Evolutionary conservation across 2,797 vertebrate species (phyloP).

Genomic region (Coregonus sp.): DNA sequence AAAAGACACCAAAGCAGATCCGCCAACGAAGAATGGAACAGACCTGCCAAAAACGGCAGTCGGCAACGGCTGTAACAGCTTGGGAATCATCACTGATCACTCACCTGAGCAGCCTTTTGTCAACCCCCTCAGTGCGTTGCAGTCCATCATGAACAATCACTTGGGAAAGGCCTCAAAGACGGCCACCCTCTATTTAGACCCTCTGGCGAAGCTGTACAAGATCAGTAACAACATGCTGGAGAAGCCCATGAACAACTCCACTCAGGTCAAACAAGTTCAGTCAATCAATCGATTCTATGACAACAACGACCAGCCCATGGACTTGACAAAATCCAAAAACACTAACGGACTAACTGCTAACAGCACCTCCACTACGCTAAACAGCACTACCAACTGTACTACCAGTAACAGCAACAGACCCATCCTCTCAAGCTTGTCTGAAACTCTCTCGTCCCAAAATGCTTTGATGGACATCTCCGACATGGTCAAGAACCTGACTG

Average conservation of each 20-base stretch:
- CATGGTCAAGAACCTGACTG: slow-evolving; percentile 98
- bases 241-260: slow-evolving; percentile 80
- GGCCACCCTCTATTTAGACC: slow-evolving; percentile 86
- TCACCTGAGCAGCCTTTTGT: slow-evolving; percentile 90
- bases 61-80: slow-evolving; percentile 87
- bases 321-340: slow-evolving; percentile 95
- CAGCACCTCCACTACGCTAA: slow-evolving; percentile 45
- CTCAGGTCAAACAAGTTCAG: slow-evolving; percentile 85
- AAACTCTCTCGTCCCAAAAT: slow-evolving; percentile 86
- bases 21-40: slow-evolving; percentile 86
- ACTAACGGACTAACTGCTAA: slow-evolving; percentile 55
- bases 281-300: slow-evolving; percentile 85
- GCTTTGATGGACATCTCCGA: slow-evolving; percentile 98
- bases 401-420: slow-evolving; percentile 63
- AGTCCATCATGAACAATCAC: slow-evolving; percentile 98
- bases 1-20: slow-evolving; percentile 46
- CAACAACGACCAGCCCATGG: slow-evolving; percentile 93
- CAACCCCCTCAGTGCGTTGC: slow-evolving; percentile 93
- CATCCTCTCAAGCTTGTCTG: slow-evolving; percentile 75
- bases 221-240: slow-evolving; percentile 91
- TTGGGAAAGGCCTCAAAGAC: slow-evolving; percentile 95
- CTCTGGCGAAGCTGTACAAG: slow-evolving; percentile 93
- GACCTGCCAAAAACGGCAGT: slow-evolving; percentile 82
- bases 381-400: slow-evolving; percentile 47
- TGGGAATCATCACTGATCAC: slow-evolving; percentile 91